Evolutionary conservation across 1,140 invertebrate genomes (phyloP).

Genomic region (Philaenus spumarius): DNA sequence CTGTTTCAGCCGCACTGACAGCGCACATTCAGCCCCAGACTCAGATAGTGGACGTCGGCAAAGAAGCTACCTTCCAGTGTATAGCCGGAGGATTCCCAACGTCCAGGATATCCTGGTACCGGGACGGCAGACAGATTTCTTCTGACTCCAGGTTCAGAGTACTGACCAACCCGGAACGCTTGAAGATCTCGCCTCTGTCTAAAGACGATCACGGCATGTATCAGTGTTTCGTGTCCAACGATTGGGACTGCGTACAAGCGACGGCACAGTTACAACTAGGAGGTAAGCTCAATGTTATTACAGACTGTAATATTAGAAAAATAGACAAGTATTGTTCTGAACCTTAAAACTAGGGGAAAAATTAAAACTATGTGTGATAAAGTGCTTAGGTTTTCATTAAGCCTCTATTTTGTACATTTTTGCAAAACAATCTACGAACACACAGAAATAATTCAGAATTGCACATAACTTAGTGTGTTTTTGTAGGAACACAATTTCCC

Average conservation of each 20-base stretch:
- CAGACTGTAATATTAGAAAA: too few species aligned
- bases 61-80: conserved; percentile 76
- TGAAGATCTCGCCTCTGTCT: conserved; percentile 61
- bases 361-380: too few species aligned
- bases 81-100: conserved; percentile 78
- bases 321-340: too few species aligned
- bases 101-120: conserved; percentile 73
- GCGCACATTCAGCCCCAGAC: conserved; percentile 65
- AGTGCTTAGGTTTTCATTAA: too few species aligned
- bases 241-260: conserved; percentile 77
- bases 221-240: conserved; percentile 81
- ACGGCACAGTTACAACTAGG: conserved; percentile 75
- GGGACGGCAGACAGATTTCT: conserved; percentile 51
- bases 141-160: conserved; percentile 25
- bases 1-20: conserved; percentile 55
- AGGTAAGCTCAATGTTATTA: conserved; percentile 49
- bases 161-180: conserved; percentile 31
- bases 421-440: too few species aligned
- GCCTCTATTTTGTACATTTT: too few species aligned
- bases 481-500: too few species aligned
- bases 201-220: conserved; percentile 81
- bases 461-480: too few species aligned
- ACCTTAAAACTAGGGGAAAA: too few species aligned
- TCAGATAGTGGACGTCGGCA: conserved; percentile 72
- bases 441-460: too few species aligned